Conservation (phyloP, 35 echinoderm and acorn worm genomes). For the Eucidaris tribuloides region DNA sequence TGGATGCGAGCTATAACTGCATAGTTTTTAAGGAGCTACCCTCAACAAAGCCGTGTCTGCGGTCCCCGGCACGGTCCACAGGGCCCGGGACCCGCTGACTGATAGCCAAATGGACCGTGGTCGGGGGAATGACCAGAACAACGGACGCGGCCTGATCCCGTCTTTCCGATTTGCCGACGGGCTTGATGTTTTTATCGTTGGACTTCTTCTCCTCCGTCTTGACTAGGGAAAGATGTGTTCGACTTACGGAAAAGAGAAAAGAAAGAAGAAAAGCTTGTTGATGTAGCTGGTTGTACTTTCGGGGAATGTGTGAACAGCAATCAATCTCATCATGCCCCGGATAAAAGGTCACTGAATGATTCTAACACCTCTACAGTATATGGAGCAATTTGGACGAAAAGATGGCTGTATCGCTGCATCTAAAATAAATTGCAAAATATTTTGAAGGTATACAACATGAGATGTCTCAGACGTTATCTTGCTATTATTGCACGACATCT, state of each 20-base stretch:
- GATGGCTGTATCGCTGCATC: no score
- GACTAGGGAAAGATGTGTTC: constrained; percentile 16
- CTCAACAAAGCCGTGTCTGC: no score
- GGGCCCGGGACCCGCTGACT: not conserved
- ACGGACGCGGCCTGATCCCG: constrained; percentile 7
- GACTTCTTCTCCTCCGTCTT: not conserved
- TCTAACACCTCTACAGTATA: no score
- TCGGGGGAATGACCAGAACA: not conserved
- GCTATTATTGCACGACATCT: no score
- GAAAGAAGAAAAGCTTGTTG: constrained; percentile 30
- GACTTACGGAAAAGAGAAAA: constrained; percentile 12
- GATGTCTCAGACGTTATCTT: no score
- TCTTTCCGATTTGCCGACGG: constrained; percentile 26
- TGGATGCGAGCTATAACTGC: no score
- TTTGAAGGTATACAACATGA: no score
- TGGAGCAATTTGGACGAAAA: no score
- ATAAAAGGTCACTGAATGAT: not conserved
- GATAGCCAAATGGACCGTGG: constrained; percentile 30
- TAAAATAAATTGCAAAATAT: no score
- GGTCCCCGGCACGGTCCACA: no score
- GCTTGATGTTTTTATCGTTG: constrained; percentile 16
- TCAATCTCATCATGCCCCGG: not conserved
- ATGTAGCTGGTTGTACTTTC: constrained; percentile 8
- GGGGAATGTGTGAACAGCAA: not conserved
- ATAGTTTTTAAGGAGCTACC: no score